phyloP scores from a whole-genome alignment of 2,888 invertebrate genomes.

The Altica lythri region DNA sequence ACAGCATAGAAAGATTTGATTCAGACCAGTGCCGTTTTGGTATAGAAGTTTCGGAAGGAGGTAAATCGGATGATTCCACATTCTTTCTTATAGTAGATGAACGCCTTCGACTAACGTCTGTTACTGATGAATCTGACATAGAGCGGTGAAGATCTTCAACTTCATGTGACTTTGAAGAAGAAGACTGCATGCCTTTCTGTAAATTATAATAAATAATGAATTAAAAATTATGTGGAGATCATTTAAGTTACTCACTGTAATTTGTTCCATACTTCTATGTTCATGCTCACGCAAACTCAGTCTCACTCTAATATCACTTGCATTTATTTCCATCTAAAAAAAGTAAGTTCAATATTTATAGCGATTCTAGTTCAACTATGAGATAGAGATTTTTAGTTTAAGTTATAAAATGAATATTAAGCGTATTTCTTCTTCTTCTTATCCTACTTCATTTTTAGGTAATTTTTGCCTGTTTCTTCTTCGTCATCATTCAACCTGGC shows the following conservation, averaged over 20 bases:
- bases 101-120: constrained; percentile 4
- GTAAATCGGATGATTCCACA: background rate
- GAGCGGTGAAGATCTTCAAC: constrained; percentile 10
- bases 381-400: no score
- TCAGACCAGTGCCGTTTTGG: constrained; percentile 28
- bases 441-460: no score
- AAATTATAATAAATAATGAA: background rate
- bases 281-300: constrained; percentile 57
- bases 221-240: background rate
- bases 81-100: background rate
- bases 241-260: no score
- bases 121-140: constrained; percentile 28
- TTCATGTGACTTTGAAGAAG: no score
- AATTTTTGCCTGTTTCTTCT: no score
- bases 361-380: no score
- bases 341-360: no score
- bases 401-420: no score
- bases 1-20: constrained; percentile 20
- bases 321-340: constrained; percentile 73
- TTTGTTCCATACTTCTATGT: constrained; percentile 18
- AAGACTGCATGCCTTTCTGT: no score
- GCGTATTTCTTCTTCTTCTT: no score
- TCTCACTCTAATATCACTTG: constrained; percentile 77
- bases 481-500: no score
- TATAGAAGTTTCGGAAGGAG: background rate